Evolutionary conservation across 2,113 vertebrate genomes (phyloP).

Genomic region (Eleginops maclovinus): DNA sequence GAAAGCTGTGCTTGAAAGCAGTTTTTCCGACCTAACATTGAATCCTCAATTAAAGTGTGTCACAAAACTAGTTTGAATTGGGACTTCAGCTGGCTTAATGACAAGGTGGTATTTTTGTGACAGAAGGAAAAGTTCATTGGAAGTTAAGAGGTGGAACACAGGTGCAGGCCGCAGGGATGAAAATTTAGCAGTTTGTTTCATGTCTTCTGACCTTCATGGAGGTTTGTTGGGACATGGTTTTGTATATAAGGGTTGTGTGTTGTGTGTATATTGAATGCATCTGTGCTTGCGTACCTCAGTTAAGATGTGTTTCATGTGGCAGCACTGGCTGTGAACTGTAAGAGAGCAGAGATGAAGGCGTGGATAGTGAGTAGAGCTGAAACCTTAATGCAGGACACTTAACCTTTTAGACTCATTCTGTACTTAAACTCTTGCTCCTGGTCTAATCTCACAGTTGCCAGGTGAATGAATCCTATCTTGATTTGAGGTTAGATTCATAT

Average conservation of each 20-base stretch:
- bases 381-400: slow-evolving; percentile 37
- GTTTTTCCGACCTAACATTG: slow-evolving; percentile 76
- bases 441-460: slow-evolving; percentile 61
- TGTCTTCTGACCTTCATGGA: slow-evolving; percentile 40
- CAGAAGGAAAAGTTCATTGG: slow-evolving; percentile 72
- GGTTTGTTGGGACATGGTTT: slow-evolving; percentile 44
- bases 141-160: slow-evolving; percentile 76
- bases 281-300: slow-evolving; percentile 9
- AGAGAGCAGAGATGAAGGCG: slow-evolving; percentile 30
- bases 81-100: slow-evolving; percentile 81
- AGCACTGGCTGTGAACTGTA: slow-evolving; percentile 10
- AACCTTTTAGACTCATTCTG: slow-evolving; percentile 53
- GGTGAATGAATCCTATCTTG: slow-evolving; percentile 59
- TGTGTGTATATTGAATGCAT: slow-evolving; percentile 2
- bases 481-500: slow-evolving; percentile 63
- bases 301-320: background rate
- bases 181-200: slow-evolving; percentile 59
- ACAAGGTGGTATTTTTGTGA: slow-evolving; percentile 72
- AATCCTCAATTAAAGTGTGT: slow-evolving; percentile 83
- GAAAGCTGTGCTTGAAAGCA: slow-evolving; percentile 82
- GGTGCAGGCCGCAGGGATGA: slow-evolving; percentile 65
- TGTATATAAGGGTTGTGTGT: slow-evolving; percentile 14
- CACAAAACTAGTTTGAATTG: slow-evolving; percentile 80
- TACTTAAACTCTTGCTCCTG: slow-evolving; percentile 44
- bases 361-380: slow-evolving; percentile 39